Conservation (phyloP, 2,888 invertebrate species). For the Tachystola acroxantha region DNA sequence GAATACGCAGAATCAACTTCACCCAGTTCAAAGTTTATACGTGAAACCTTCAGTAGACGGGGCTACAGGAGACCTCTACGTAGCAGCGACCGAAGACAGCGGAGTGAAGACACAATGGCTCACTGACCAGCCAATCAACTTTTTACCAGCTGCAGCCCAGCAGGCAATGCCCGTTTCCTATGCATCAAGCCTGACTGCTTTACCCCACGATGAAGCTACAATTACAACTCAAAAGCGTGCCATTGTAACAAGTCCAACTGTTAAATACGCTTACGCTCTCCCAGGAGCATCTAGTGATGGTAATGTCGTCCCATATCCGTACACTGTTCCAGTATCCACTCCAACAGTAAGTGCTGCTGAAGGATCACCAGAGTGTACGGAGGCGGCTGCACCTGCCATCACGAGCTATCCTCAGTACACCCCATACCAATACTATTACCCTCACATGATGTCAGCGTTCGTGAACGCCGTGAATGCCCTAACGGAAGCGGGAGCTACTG, state of each 20-base stretch:
- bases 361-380: slow-evolving; percentile 25
- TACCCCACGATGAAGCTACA: slow-evolving; percentile 33
- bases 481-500: slow-evolving; percentile 44
- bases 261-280: slow-evolving; percentile 49
- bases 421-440: slow-evolving; percentile 54
- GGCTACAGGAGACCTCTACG: slow-evolving; percentile 63
- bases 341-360: slow-evolving; percentile 23
- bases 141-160: slow-evolving; percentile 38
- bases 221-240: slow-evolving; percentile 45
- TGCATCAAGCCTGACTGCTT: slow-evolving; percentile 22
- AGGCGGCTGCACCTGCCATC: slow-evolving; percentile 20
- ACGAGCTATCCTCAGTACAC: slow-evolving; percentile 36
- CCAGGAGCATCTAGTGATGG: slow-evolving; percentile 33
- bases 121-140: slow-evolving; percentile 57
- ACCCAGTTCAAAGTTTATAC: slow-evolving; percentile 63
- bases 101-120: slow-evolving; percentile 61
- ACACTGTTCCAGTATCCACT: slow-evolving; percentile 29
- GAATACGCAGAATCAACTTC: slow-evolving; percentile 38
- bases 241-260: slow-evolving; percentile 34
- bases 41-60: slow-evolving; percentile 64
- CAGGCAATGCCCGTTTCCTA: slow-evolving; percentile 27
- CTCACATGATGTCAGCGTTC: slow-evolving; percentile 58
- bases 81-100: slow-evolving; percentile 63
- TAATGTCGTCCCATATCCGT: slow-evolving; percentile 35
- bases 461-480: slow-evolving; percentile 45